These are phyloP conservation scores for Parnassius orleans DNA, from an alignment of 2,888 invertebrate genomes.

Conservation along the genomic window DNA sequence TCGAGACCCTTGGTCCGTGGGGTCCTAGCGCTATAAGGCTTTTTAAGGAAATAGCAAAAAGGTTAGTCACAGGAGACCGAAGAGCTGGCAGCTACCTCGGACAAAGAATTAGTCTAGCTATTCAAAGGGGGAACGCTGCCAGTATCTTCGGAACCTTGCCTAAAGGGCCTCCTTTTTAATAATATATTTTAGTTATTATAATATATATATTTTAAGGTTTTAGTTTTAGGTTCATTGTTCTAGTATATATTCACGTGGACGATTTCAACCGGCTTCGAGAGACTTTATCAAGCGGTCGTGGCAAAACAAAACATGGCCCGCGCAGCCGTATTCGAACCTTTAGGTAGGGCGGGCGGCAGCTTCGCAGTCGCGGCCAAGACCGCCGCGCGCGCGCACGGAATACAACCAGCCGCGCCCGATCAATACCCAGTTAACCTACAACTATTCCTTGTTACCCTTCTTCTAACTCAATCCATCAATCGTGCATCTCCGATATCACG, in stretches of 20 bases:
- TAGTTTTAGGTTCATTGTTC: too few species aligned
- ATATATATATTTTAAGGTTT: too few species aligned
- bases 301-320: conserved; percentile 55
- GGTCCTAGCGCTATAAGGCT: too few species aligned
- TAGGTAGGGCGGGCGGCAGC: conserved; percentile 47
- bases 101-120: too few species aligned
- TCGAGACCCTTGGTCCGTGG: too few species aligned
- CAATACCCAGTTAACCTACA: conserved; percentile 52
- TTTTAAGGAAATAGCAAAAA: too few species aligned
- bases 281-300: conserved; percentile 50
- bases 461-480: conserved; percentile 25
- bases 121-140: too few species aligned
- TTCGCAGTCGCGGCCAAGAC: conserved; percentile 75
- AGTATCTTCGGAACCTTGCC: too few species aligned
- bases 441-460: conserved; percentile 23
- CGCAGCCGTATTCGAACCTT: conserved; percentile 55
- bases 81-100: too few species aligned
- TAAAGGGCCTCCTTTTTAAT: too few species aligned
- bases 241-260: conserved; percentile 21
- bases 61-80: too few species aligned
- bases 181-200: too few species aligned
- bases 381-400: conserved; percentile 69
- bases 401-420: conserved; percentile 55
- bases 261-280: conserved; percentile 40
- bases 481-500: conserved; percentile 11